A percentile compares a stretch with the other conserved stretches of the same genome.
These are phyloP conservation scores for Myoxocephalus aenaeus DNA, from an alignment of 2,797 vertebrate genomes.

Conservation along the genomic window DNA sequence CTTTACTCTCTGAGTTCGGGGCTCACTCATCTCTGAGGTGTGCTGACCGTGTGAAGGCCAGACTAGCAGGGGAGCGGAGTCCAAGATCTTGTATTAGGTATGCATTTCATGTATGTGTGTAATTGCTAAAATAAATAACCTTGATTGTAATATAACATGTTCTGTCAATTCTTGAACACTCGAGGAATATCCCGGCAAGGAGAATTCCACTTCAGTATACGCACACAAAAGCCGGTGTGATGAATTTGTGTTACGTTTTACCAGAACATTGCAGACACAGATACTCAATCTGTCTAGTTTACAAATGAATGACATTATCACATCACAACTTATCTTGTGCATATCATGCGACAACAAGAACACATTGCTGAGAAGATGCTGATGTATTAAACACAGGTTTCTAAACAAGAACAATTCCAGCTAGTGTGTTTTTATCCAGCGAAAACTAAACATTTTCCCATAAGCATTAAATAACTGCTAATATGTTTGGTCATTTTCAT, in stretches of 20 bases:
- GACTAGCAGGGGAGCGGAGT: too few species aligned
- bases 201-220: too few species aligned
- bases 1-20: too few species aligned
- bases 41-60: too few species aligned
- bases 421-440: neutral
- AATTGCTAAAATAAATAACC: too few species aligned
- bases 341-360: neutral
- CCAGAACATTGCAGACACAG: neutral
- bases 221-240: neutral
- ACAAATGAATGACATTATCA: neutral
- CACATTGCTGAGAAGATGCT: neutral
- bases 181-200: too few species aligned
- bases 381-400: neutral
- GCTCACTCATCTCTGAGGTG: too few species aligned
- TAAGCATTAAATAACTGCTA: neutral
- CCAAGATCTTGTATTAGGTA: too few species aligned
- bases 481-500: neutral
- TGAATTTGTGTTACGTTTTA: neutral
- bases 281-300: neutral
- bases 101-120: too few species aligned
- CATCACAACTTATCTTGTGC: neutral
- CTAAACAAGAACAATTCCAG: conserved; percentile 2
- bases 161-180: too few species aligned
- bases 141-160: too few species aligned
- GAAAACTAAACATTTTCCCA: neutral